Conservation (phyloP, 2,113 vertebrate species). For the Talpa occidentalis region DNA sequence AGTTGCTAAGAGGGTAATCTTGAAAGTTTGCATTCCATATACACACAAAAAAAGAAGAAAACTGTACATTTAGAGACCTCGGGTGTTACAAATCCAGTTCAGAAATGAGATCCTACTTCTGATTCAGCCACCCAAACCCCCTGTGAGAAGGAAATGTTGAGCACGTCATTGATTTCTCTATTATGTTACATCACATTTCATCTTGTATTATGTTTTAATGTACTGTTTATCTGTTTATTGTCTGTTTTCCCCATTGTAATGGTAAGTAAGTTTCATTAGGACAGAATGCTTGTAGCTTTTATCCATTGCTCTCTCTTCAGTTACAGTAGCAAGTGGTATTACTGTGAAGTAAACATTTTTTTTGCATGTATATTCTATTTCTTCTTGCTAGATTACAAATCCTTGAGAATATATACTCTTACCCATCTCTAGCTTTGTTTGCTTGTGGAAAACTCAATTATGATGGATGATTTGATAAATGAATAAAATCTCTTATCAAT, state of each 20-base stretch:
- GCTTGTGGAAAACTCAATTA: slow-evolving; percentile 33
- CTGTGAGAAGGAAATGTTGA: background rate
- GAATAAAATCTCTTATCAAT: slow-evolving; percentile 34
- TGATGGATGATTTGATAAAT: slow-evolving; percentile 31
- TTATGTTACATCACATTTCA: background rate
- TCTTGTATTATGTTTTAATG: slow-evolving; percentile 31
- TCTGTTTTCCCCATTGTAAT: background rate
- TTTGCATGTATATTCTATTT: background rate
- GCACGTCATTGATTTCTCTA: background rate
- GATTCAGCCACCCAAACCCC: slow-evolving; percentile 8
- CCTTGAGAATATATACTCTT: background rate
- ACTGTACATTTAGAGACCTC: background rate
- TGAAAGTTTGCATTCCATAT: too few species aligned
- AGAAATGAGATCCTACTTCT: slow-evolving; percentile 22
- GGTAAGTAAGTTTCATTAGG: background rate
- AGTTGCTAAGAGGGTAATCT: background rate
- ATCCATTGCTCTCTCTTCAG: slow-evolving; percentile 9
- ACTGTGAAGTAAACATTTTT: background rate
- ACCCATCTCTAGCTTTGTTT: slow-evolving; percentile 17
- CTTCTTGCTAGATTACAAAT: slow-evolving; percentile 45
- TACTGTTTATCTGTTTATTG: background rate
- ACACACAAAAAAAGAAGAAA: background rate
- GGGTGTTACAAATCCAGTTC: background rate
- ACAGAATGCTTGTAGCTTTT: slow-evolving; percentile 21
- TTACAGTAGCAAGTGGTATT: slow-evolving; percentile 16